phyloP scores from a whole-genome alignment of 30 jellyfish, hydroid and myxozoan genomes.

The Turritopsis rubra region DNA sequence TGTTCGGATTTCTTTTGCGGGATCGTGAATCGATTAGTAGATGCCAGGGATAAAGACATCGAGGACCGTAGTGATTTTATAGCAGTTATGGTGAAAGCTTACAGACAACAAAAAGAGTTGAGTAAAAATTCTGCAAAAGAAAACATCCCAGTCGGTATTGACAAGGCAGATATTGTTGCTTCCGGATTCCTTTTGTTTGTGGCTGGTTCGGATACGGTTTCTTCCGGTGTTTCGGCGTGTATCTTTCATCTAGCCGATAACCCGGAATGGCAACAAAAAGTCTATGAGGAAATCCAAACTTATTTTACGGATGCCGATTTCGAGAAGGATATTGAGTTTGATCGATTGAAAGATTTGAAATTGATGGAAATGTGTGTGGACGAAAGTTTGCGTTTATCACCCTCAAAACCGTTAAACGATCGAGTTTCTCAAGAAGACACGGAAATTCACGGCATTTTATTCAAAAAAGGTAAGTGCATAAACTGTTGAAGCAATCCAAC shows the following conservation, averaged over 20 bases:
- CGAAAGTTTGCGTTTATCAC: conserved; percentile 45
- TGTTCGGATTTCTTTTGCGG: background rate
- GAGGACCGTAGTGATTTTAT: background rate
- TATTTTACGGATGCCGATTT: conserved; percentile 15
- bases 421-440: background rate
- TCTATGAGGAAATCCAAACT: conserved; percentile 42
- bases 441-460: conserved; percentile 7
- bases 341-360: conserved; percentile 33
- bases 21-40: background rate
- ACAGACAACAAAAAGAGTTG: background rate
- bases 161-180: conserved; percentile 34
- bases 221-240: conserved; percentile 32
- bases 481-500: background rate
- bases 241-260: conserved; percentile 48
- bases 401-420: conserved; percentile 34
- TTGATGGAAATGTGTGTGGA: conserved; percentile 46
- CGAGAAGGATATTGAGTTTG: conserved; percentile 35
- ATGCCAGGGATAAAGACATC: background rate
- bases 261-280: conserved; percentile 54
- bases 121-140: background rate
- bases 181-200: conserved; percentile 36
- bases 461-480: background rate
- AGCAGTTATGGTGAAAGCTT: background rate
- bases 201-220: conserved; percentile 73
- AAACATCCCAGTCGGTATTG: background rate